A percentile compares a stretch with the other conserved stretches of the same genome.
phyloP scores from a whole-genome alignment of 2,797 vertebrate genomes.

The Sardinella longiceps region DNA sequence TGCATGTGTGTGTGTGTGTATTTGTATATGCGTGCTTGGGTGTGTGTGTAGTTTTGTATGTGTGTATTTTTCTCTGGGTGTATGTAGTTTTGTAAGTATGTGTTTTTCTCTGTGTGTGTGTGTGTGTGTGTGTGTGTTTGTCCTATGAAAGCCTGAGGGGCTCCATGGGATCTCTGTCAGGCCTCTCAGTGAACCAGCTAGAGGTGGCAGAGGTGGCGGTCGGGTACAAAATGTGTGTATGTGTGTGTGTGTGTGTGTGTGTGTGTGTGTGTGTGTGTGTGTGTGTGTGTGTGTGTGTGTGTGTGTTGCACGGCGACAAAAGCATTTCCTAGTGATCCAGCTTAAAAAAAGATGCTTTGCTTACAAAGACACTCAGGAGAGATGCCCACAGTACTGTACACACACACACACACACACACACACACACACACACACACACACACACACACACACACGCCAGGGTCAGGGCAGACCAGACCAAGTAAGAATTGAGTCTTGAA shows the following conservation, averaged over 20 bases:
- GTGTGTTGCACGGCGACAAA: neutral
- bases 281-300: neutral
- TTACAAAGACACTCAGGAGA: neutral
- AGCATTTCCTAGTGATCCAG: neutral
- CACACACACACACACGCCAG: neutral
- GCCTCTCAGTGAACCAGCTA: neutral
- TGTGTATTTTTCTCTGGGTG: too few relatives aligned
- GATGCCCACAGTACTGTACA: neutral
- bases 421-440: conserved; percentile 12
- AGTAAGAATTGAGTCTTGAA: too few relatives aligned
- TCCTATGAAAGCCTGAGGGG: neutral
- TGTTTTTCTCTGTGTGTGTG: too few relatives aligned
- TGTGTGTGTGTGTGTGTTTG: neutral
- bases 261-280: neutral
- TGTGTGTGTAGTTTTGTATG: too few relatives aligned
- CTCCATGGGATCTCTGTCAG: neutral
- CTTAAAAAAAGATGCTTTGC: neutral
- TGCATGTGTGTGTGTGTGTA: neutral
- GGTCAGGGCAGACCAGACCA: neutral
- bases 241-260: too few relatives aligned
- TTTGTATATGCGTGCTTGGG: neutral
- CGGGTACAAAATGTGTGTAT: neutral
- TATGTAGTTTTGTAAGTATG: too few relatives aligned
- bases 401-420: neutral
- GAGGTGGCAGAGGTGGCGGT: neutral